A percentile compares a stretch with the other conserved stretches of the same genome.
These are phyloP conservation scores for Teinopalpus imperialis DNA, from an alignment of 2,888 invertebrate genomes.

Conservation along the genomic window DNA sequence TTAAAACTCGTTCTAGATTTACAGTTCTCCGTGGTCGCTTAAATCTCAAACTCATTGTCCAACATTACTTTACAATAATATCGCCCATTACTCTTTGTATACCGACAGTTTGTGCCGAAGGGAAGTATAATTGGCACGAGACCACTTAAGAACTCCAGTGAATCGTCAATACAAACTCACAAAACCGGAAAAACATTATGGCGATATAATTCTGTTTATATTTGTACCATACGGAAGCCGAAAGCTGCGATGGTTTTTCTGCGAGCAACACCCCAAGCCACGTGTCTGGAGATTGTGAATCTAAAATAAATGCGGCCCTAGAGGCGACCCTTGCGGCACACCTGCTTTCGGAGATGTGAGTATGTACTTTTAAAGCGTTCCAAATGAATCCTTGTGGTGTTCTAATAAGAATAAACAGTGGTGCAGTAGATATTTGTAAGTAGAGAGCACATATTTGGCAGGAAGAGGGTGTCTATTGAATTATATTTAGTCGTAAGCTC, in stretches of 20 bases:
- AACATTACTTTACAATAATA: slow-evolving; percentile 8
- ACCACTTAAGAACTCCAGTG: slow-evolving; percentile 57
- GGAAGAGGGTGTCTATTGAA: slow-evolving; percentile 80
- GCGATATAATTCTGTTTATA: slow-evolving; percentile 74
- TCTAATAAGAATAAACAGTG: slow-evolving; percentile 36
- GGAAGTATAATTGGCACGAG: slow-evolving; percentile 56
- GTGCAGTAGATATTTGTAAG: slow-evolving; percentile 43
- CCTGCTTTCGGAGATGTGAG: slow-evolving; percentile 58
- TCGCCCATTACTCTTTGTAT: slow-evolving; percentile 6
- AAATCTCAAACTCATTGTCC: neutral
- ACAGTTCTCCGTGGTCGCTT: neutral
- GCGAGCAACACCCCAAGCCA: slow-evolving; percentile 68
- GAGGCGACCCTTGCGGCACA: slow-evolving; percentile 70
- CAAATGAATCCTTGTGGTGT: slow-evolving; percentile 42
- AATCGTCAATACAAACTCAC: slow-evolving; percentile 60
- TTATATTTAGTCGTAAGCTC: slow-evolving; percentile 78
- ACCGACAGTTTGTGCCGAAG: slow-evolving; percentile 28
- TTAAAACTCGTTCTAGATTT: too few relatives aligned
- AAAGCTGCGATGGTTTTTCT: slow-evolving; percentile 70
- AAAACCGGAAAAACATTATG: slow-evolving; percentile 78
- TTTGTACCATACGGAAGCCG: slow-evolving; percentile 74
- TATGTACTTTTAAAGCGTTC: slow-evolving; percentile 24
- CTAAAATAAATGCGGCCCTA: slow-evolving; percentile 72
- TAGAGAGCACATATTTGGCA: slow-evolving; percentile 70
- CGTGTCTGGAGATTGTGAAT: slow-evolving; percentile 73